Conservation (phyloP, 2,113 vertebrate species). For the Psophia crepitans region DNA sequence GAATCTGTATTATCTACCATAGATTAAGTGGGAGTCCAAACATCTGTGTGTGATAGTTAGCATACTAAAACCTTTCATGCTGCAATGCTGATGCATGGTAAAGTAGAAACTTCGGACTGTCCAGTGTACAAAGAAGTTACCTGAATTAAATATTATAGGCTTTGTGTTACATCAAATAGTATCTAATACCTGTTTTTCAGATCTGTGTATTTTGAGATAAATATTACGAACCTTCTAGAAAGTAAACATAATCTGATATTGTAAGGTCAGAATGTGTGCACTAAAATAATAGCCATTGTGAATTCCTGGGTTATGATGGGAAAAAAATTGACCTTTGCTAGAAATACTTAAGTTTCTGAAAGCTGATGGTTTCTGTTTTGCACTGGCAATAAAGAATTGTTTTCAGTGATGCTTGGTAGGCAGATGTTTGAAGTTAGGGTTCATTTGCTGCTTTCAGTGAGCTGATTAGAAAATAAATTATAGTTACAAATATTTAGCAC, state of each 20-base stretch:
- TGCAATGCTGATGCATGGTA: fast-evolving
- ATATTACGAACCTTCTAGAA: background rate
- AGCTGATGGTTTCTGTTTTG: background rate
- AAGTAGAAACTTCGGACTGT: background rate
- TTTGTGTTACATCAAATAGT: background rate
- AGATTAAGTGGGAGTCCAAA: background rate
- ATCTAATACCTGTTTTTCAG: background rate
- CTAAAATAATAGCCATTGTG: background rate
- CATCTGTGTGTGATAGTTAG: background rate
- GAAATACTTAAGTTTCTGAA: background rate
- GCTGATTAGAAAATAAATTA: background rate
- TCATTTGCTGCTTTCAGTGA: background rate
- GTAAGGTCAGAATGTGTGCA: background rate
- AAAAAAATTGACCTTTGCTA: background rate
- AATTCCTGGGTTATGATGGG: background rate
- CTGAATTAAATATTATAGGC: background rate
- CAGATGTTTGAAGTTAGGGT: background rate
- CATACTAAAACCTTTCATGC: background rate
- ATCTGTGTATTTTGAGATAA: background rate
- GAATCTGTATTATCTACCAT: background rate
- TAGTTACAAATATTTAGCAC: background rate
- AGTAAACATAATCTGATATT: background rate
- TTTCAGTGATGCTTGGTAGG: background rate
- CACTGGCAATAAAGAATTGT: background rate
- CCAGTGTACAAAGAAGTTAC: background rate